Conservation (phyloP, 1,140 invertebrate genomes). For the Pantala flavescens region DNA sequence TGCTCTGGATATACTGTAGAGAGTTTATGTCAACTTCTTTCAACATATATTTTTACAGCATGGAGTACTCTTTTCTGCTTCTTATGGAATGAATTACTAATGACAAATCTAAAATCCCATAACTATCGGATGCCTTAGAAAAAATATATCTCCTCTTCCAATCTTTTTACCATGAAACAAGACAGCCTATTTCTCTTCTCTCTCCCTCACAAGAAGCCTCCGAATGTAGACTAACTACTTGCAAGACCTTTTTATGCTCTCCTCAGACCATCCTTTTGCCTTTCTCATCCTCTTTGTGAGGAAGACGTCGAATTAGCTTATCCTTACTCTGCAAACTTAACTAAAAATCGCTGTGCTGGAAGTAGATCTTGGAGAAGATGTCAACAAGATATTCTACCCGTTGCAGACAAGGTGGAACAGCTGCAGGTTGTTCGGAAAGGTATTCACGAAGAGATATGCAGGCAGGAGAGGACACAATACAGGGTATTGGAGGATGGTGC, state of each 20-base stretch:
- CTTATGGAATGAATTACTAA: neutral
- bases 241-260: neutral
- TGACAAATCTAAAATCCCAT: neutral
- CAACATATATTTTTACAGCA: neutral
- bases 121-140: no score
- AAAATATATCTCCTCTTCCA: no score
- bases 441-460: neutral
- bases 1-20: neutral
- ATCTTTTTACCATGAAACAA: no score
- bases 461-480: neutral
- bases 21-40: neutral
- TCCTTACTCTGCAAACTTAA: neutral
- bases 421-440: conserved; percentile 7
- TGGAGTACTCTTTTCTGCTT: neutral
- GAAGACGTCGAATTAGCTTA: neutral
- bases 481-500: neutral
- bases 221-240: neutral
- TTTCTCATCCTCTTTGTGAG: neutral
- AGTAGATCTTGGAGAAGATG: conserved; percentile 5
- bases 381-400: conserved; percentile 5
- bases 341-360: neutral
- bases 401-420: neutral
- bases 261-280: neutral
- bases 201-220: neutral
- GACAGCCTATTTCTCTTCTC: no score